phyloP scores from a whole-genome alignment of 2,113 vertebrate species.

The Datnioides undecimradiatus region DNA sequence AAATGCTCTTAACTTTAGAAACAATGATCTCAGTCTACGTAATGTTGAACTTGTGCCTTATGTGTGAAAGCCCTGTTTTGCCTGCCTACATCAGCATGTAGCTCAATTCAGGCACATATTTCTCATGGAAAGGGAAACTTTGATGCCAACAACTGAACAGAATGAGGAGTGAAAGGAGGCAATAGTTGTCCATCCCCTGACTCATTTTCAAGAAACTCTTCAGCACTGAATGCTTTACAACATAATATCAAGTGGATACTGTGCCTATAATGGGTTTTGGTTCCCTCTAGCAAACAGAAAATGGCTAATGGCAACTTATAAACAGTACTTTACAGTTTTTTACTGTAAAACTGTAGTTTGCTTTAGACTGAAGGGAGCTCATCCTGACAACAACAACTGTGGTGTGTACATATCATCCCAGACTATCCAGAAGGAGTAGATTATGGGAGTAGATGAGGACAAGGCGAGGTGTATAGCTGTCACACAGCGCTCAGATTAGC shows the following conservation, averaged over 20 bases:
- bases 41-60: background rate
- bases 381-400: slow-evolving; percentile 39
- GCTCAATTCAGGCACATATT: background rate
- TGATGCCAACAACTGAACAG: background rate
- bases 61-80: background rate
- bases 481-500: slow-evolving; percentile 74
- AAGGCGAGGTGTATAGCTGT: slow-evolving; percentile 73
- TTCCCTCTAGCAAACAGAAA: slow-evolving; percentile 8
- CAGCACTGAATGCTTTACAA: slow-evolving; percentile 6
- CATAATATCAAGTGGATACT: slow-evolving; percentile 8
- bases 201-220: slow-evolving; percentile 22
- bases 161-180: slow-evolving; percentile 19
- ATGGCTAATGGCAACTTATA: background rate
- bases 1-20: background rate
- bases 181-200: slow-evolving; percentile 8
- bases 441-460: slow-evolving; percentile 76
- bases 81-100: background rate
- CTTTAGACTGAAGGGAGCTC: slow-evolving; percentile 21
- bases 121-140: background rate
- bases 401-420: slow-evolving; percentile 30
- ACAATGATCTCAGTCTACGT: slow-evolving; percentile 24
- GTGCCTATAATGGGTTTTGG: slow-evolving; percentile 4
- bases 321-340: slow-evolving; percentile 4
- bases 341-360: background rate
- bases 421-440: slow-evolving; percentile 65